Evolutionary conservation across 2,113 vertebrate species (phyloP), one percentile per base, ranked within the genome.

Genomic region (Nesoenas mayeri): DNA sequence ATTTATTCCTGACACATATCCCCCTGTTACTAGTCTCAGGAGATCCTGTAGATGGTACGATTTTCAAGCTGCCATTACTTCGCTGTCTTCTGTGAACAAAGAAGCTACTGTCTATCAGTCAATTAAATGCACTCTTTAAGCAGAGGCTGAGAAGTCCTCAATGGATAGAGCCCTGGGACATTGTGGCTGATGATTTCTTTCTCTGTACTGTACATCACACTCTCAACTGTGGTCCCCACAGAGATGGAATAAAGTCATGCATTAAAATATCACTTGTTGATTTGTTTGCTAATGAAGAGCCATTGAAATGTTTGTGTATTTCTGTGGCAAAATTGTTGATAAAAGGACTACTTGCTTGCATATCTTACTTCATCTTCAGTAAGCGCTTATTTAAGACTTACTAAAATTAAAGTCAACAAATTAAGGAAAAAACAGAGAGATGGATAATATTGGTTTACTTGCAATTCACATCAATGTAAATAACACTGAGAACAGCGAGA

Each of bases 1-100:
- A 98, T 98, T 99, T 98, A 99, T 99, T 98, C 98, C 98, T 98
- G 98, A 99, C 99, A 99, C 98, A 98, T 98, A 98, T 99, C 98
- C 98, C 99, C 98, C 98, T 98, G 98, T 98, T 98, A 98, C 98
- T 98, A 96, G 98, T 98, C 98, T 98, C 98, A 89, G 97, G 98
- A 98, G 98, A 98, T 98, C 97, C 98, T 98, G 97, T 98, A 98
- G 98, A 98, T 98, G 98, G 98, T 98, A 98, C 97, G 98, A 98
- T 98, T 98, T 98, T 98, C 98, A 98, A 98, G 98, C 98, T 98
- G 98, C 98, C 98, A 98, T 98, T 98, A 98, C 98, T 98, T 98
- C 95, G 95, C 98, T 98, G 98, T 98, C 98, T 98, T 98, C 96
- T 98, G 97, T 97, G 98, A 99, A 99, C 98, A 99, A 98, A 99